Base-by-base conservation (phyloP, 1,140 invertebrate species). In the Lordiphosa stackelbergi region DNA sequence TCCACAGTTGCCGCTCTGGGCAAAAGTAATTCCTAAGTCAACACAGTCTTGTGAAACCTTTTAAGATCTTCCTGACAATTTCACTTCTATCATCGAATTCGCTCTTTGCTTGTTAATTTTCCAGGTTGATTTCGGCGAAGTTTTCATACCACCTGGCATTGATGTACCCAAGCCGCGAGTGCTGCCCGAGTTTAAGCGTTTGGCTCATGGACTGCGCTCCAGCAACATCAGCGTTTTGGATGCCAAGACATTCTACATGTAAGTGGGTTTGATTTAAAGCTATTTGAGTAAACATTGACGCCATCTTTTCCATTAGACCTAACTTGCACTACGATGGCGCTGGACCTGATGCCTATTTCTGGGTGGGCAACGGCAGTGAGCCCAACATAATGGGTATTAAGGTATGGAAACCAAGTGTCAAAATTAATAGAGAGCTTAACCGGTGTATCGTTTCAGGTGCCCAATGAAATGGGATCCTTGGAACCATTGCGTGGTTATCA, bases 251-350 rank as follows among this genome's bases (percentile, higher is more conserved):
- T 93, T 98, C 84, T 96, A 96, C 85, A 83, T 83, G 77, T 83
- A 13, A 46, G 43, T 31, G 28, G 19, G 3, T 1, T 4, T 3
- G 10, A 4, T 13, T 4, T 31, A 11, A 5, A 10, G 11, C 11
- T 16, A 34, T 22, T 28, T 12, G 5, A 12, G 6, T 3, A 40
- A 22, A 5, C 0, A 7, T 12, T 34, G 0, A 22, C 19, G 11
- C 6, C 1, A 28, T 12, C 10, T 13, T 7, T 1, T 38, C n/a
- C 22, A 6, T 0, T 1, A 97, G 97, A 66, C 95, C 96, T 3
- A 96, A 97, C 88, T 89, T 98, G 41, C 94, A 96, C 84, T 98
- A 97, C 75, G 95, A 97, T 73, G 96, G 96, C 5, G 93, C 92
- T 8, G 95, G 94, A 1, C 94, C 95, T 2, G 95, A 97, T 84